These are phyloP conservation scores for Melipona beecheii DNA, from an alignment of 2,888 invertebrate genomes.

Conservation along the genomic window DNA sequence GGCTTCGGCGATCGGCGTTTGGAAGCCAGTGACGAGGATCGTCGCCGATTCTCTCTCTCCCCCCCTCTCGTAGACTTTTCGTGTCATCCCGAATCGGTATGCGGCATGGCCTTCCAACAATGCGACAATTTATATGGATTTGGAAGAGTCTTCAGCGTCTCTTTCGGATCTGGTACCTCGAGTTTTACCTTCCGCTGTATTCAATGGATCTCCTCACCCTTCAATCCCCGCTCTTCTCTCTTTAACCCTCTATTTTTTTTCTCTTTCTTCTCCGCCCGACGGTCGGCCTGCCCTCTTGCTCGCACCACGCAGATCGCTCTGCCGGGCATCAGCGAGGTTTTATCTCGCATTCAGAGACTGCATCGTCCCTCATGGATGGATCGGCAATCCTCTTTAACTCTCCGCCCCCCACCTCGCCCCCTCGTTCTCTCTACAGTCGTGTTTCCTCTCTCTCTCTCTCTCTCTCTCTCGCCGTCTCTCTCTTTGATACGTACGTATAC, in stretches of 20 bases:
- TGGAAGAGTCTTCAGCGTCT: conserved; percentile 78
- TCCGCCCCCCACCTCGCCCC: conserved; percentile 42
- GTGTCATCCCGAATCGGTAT: conserved; percentile 79
- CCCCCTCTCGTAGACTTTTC: conserved; percentile 62
- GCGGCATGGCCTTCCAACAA: conserved; percentile 78
- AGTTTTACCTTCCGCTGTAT: conserved; percentile 81
- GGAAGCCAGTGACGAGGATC: conserved; percentile 50
- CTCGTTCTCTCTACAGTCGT: conserved; percentile 30
- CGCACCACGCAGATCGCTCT: conserved; percentile 70
- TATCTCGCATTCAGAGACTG: conserved; percentile 80
- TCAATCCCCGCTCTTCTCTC: conserved; percentile 50
- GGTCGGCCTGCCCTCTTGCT: conserved; percentile 65
- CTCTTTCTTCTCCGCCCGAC: conserved; percentile 64
- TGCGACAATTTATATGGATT: conserved; percentile 83
- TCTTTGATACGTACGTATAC: neutral
- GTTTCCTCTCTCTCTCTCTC: conserved; percentile 54
- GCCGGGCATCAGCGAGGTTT: conserved; percentile 78
- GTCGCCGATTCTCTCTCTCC: conserved; percentile 65
- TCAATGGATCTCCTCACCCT: conserved; percentile 75
- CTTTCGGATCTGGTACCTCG: conserved; percentile 78
- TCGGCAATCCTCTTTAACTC: conserved; percentile 82
- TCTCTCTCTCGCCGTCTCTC: conserved; percentile 53
- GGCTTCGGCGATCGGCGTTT: neutral
- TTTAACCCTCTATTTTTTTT: conserved; percentile 65
- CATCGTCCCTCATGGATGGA: conserved; percentile 81